Evolutionary conservation across 2,888 invertebrate species (phyloP).

Genomic region (Agrochola litura): DNA sequence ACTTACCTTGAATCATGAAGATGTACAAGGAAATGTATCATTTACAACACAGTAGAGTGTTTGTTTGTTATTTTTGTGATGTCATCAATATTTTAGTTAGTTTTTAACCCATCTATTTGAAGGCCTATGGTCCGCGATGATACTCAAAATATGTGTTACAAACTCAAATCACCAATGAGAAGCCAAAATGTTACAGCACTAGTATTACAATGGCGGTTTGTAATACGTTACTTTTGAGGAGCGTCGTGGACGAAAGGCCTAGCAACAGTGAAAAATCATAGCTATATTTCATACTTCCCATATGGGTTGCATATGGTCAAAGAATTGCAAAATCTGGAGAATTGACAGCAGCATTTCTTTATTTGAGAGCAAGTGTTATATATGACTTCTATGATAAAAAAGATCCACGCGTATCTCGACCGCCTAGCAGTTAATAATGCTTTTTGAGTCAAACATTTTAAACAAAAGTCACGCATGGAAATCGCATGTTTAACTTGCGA

Average conservation of each 20-base stretch:
- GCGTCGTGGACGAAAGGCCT: background rate
- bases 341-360: no score
- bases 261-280: background rate
- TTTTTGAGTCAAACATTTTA: background rate
- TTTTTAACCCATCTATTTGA: background rate
- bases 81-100: background rate
- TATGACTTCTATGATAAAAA: background rate
- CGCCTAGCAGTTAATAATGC: background rate
- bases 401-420: background rate
- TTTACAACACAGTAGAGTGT: constrained; percentile 7
- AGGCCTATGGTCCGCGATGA: background rate
- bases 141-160: background rate
- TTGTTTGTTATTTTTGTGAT: constrained; percentile 2
- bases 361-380: no score
- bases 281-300: background rate
- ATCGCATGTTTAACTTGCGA: background rate
- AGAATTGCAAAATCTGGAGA: background rate
- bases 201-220: no score
- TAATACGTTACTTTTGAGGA: background rate
- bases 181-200: background rate
- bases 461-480: background rate
- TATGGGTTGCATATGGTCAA: background rate
- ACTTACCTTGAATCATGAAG: constrained; percentile 48
- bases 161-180: background rate
- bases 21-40: constrained; percentile 38